Base-by-base conservation (phyloP, 2,888 invertebrate genomes). In the Agrilus biguttatus region DNA sequence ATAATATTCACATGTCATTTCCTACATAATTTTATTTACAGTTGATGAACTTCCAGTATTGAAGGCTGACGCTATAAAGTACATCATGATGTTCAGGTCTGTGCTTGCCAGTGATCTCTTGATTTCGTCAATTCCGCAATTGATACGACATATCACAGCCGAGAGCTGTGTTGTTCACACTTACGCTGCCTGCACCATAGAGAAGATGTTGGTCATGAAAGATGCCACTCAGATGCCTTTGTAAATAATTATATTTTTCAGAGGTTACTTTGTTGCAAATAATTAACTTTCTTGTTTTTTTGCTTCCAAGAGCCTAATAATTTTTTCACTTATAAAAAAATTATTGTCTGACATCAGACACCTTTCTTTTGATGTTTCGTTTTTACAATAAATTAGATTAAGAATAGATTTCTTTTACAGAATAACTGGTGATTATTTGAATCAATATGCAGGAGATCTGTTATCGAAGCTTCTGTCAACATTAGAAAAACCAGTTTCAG, bases 51-150 rank as follows among this genome's bases (percentile, higher is more conserved):
- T 83, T 46, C 91, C 95, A 0, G 91, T 99, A 1, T 67, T 99
- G 28, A 95, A 95, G 63, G 95, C 97, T 0, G 97, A 96, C 63
- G 86, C 91, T 3, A 80, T 99, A 42, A 97, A 97, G 63, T 98
- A 91, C 61, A 67, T 97, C 8, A 93, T 97, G 83, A 90, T 89
- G 6, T 98, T 98, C 68, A 77, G 98, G 45, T 86, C 86, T 44
- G 77, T 96, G 53, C 71, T 98, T 47, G 87, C 91, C 0, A 75
- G 77, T 39, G 85, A 89, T 49, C 70, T 84, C 10, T 70, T 96
- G 34, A 63, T 83, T 36, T 74, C 75, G 3, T 75, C 83, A 14
- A 65, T 97, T 42, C 90, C 92, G 0, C 73, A 83, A 47, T 65
- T 96, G 53, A 78, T 92, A 33, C 73, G 77, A 12, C 84, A 90